Base-by-base conservation (phyloP, 1,140 invertebrate species). In the Helicoverpa zea region DNA sequence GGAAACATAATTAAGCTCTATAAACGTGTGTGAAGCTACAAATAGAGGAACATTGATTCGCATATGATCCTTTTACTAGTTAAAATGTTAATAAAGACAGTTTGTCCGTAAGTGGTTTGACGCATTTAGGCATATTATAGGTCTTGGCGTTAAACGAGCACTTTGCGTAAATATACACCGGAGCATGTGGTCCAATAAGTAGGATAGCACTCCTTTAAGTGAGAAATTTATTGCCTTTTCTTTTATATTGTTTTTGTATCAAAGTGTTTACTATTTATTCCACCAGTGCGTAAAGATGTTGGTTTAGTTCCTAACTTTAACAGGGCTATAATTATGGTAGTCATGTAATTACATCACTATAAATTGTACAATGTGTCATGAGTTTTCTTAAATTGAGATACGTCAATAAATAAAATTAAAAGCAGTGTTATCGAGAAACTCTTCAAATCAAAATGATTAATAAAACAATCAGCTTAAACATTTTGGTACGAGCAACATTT, bases 51-150 rank as follows among this genome's bases (percentile, higher is more conserved):
- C 47, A 73, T 54, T 49, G 58, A n/a, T 81, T 68, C 63, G 52
- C 68, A 70, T 66, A 72, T 47, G 66, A 79, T 79, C 23, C 56
- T 82, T 82, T 77, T 72, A 78, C 54, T 75, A 14, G 70, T 81
- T 84, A 80, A 81, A 77, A 80, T 82, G 80, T 61, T 78, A 83
- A 79, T 81, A 72, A 81, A 73, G 52, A 79, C 76, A 70, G 63
- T 56, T 58, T 56, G 4, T 4, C n/a, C 11, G 52, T 68, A 58
- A 79, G 76, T 79, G 52, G 76, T 58, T 70, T 47, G 54, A n/a
- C n/a, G 23, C 61, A 54, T 77, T 77, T 66, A 54, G 30, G 13
- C 2, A 14, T 29, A 63, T 63, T 51, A 76, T 58, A 49, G 58
- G 16, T 29, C n/a, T 13, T 12, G 30, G 29, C 43, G 49, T 2